phyloP scores from a whole-genome alignment of 2,797 vertebrate species.

The Hybognathus amarus region DNA sequence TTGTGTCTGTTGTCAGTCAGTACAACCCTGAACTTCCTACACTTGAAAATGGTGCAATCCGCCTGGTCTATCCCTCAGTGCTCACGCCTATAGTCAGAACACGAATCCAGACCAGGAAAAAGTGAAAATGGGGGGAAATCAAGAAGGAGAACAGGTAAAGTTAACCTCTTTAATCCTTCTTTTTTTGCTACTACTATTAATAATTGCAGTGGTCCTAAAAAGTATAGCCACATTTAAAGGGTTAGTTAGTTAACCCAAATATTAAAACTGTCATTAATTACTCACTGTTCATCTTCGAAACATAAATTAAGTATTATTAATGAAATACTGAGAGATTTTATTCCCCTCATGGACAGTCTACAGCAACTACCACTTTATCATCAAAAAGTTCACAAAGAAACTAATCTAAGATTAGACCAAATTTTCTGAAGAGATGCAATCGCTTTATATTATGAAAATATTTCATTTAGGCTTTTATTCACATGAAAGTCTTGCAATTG shows the following conservation, averaged over 20 bases:
- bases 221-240: neutral
- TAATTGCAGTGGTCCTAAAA: neutral
- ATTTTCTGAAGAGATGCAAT: too few species aligned
- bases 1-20: slow-evolving; percentile 85
- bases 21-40: slow-evolving; percentile 89
- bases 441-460: too few species aligned
- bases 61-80: slow-evolving; percentile 83
- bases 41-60: slow-evolving; percentile 87
- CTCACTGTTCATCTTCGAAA: neutral
- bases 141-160: slow-evolving; percentile 83
- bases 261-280: neutral
- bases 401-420: too few species aligned
- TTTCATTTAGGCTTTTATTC: too few species aligned
- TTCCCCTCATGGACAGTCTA: neutral
- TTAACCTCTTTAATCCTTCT: neutral
- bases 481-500: neutral
- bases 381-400: neutral
- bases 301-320: neutral
- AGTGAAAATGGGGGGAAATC: slow-evolving; percentile 85
- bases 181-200: neutral
- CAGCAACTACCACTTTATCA: neutral
- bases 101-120: slow-evolving; percentile 70
- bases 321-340: neutral
- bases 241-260: neutral
- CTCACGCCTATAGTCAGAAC: slow-evolving; percentile 81